Conservation (phyloP, 2,888 invertebrate species). For the Piscicola geometra region DNA sequence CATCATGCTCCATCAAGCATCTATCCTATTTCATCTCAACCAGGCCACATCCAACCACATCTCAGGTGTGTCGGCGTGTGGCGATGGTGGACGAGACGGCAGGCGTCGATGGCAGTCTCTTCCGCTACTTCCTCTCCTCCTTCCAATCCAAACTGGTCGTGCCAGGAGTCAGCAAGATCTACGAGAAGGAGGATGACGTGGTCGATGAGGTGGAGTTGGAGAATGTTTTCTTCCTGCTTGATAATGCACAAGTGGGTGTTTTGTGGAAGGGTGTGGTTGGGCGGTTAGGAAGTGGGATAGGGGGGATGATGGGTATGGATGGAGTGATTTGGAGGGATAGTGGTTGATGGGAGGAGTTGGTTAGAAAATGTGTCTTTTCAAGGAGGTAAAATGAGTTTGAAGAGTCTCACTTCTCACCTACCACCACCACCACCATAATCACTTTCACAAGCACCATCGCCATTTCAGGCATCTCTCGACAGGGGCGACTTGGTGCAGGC, state of each 20-base stretch:
- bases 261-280: background rate
- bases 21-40: too few relatives aligned
- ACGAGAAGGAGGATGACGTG: slow-evolving; percentile 41
- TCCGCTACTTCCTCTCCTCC: slow-evolving; percentile 74
- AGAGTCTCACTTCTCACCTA: background rate
- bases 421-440: background rate
- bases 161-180: slow-evolving; percentile 57
- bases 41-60: background rate
- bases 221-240: slow-evolving; percentile 81
- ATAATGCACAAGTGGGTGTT: slow-evolving; percentile 63
- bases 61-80: slow-evolving; percentile 68
- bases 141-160: slow-evolving; percentile 74
- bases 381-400: too few relatives aligned
- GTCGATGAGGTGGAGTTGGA: slow-evolving; percentile 55
- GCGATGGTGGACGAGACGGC: slow-evolving; percentile 74
- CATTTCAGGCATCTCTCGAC: slow-evolving; percentile 73
- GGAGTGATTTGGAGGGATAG: background rate
- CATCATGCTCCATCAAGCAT: too few relatives aligned
- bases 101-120: slow-evolving; percentile 69
- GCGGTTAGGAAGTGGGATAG: background rate
- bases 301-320: too few relatives aligned
- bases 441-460: background rate
- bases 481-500: slow-evolving; percentile 79
- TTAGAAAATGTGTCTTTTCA: slow-evolving; percentile 5
- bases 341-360: background rate